phyloP scores from a whole-genome alignment of 1,140 invertebrate species.

The Zophobas morio region DNA sequence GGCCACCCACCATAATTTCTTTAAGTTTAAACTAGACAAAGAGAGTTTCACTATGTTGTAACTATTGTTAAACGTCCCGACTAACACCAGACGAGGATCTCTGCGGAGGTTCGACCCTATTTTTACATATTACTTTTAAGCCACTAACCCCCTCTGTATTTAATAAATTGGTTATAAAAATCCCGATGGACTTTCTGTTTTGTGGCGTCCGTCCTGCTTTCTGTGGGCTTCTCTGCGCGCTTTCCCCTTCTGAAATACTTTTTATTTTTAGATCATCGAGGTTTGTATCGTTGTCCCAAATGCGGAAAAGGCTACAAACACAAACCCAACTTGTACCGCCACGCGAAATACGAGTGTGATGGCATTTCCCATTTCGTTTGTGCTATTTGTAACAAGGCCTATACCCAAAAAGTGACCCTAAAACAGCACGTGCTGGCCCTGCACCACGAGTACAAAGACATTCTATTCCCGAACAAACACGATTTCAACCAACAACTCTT shows the following conservation, averaged over 20 bases:
- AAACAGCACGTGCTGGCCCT: constrained; percentile 19
- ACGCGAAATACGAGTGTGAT: constrained; percentile 71
- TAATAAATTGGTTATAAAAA: background rate
- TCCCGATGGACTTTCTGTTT: background rate
- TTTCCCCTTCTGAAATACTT: constrained; percentile 2
- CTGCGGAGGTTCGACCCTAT: background rate
- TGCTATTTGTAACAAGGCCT: constrained; percentile 58
- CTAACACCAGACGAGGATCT: background rate
- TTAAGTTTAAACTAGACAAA: background rate
- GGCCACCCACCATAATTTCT: constrained; percentile 31
- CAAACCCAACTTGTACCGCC: constrained; percentile 61
- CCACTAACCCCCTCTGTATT: background rate
- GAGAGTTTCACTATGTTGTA: background rate
- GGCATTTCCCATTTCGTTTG: constrained; percentile 71
- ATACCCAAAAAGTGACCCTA: constrained; percentile 59
- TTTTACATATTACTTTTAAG: no score
- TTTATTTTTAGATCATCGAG: constrained; percentile 16
- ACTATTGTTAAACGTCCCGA: background rate
- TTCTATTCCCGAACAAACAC: constrained; percentile 4
- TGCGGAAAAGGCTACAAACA: constrained; percentile 62
- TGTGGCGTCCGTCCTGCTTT: background rate
- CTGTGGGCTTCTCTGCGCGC: background rate
- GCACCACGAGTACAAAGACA: constrained; percentile 16
- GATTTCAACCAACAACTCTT: background rate
- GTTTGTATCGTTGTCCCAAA: constrained; percentile 50